Percentiles rank a stretch among this genome's conserved stretches.
Evolutionary conservation across 30 jellyfish, hydroid and myxozoan species (phyloP).

Genomic region (Mastigias papua): DNA sequence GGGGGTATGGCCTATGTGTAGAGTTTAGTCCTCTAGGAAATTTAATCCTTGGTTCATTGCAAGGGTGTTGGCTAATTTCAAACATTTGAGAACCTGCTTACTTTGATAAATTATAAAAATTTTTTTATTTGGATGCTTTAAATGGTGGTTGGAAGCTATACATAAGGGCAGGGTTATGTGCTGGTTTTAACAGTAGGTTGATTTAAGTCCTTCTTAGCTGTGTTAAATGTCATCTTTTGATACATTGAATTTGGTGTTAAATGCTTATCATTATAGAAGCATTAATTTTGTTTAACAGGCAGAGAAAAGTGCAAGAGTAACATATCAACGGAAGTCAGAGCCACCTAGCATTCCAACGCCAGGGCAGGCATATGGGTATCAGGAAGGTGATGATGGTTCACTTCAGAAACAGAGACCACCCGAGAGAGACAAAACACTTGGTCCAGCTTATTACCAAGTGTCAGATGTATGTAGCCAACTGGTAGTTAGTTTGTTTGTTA

Average conservation of each 20-base stretch:
- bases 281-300: conserved; percentile 2
- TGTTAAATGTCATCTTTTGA: too few relatives aligned
- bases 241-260: background rate
- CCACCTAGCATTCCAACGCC: conserved; percentile 98
- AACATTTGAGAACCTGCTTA: too few relatives aligned
- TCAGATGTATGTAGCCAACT: conserved; percentile 57
- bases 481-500: background rate
- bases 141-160: too few relatives aligned
- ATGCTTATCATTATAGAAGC: background rate
- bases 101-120: too few relatives aligned
- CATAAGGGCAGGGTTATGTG: too few relatives aligned
- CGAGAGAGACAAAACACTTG: conserved; percentile 77
- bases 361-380: conserved; percentile 95
- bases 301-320: conserved; percentile 28
- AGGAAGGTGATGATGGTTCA: conserved; percentile 79
- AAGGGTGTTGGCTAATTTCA: too few relatives aligned
- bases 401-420: conserved; percentile 78
- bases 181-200: too few relatives aligned
- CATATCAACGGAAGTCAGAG: conserved; percentile 73
- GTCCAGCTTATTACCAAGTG: conserved; percentile 90
- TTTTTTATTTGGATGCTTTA: too few relatives aligned
- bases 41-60: too few relatives aligned
- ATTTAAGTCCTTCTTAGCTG: too few relatives aligned
- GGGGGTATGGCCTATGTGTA: too few relatives aligned
- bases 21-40: too few relatives aligned